phyloP scores from a whole-genome alignment of 2,113 vertebrate genomes.

The Cinclus mexicanus region DNA sequence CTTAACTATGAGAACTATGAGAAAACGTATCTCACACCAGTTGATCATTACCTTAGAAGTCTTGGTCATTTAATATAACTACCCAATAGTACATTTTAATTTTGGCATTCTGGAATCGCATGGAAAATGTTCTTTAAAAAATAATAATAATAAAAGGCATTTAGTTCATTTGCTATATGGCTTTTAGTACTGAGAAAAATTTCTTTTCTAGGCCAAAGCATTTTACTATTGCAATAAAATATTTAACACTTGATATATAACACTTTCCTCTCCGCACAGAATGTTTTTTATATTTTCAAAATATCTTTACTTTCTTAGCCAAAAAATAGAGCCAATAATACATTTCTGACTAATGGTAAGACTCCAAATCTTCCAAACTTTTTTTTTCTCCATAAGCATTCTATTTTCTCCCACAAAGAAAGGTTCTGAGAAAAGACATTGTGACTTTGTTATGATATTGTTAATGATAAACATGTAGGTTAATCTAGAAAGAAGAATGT shows the following conservation, averaged over 20 bases:
- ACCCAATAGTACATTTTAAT: background rate
- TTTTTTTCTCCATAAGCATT: background rate
- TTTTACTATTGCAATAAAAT: background rate
- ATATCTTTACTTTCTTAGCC: background rate
- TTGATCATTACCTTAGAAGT: background rate
- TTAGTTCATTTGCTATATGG: background rate
- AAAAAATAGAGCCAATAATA: background rate
- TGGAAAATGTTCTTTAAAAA: background rate
- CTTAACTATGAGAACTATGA: background rate
- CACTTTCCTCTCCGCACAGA: background rate
- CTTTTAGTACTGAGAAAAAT: background rate
- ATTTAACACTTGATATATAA: background rate
- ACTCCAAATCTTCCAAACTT: background rate
- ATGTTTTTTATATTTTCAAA: background rate
- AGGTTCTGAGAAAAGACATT: background rate
- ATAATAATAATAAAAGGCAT: background rate
- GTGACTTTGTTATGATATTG: background rate
- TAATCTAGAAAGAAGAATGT: background rate
- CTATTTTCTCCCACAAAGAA: background rate
- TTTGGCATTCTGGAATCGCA: background rate
- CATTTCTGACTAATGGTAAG: background rate
- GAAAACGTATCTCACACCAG: background rate
- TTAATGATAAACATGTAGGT: background rate
- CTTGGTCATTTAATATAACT: background rate
- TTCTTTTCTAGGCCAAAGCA: background rate